Evolutionary conservation across 2,888 invertebrate genomes (phyloP).

Genomic region (Ophion costatus): DNA sequence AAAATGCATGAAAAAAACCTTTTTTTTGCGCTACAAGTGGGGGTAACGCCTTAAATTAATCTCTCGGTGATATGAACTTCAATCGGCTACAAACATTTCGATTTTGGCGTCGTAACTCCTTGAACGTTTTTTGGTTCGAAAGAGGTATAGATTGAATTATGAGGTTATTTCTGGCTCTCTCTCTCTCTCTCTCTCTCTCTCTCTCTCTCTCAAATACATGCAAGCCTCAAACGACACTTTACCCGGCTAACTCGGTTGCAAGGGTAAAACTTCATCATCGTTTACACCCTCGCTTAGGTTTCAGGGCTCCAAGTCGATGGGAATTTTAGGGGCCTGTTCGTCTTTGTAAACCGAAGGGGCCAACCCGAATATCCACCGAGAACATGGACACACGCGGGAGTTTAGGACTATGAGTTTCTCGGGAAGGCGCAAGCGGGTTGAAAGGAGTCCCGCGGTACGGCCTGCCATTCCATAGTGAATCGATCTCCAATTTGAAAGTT

Average conservation of each 20-base stretch:
- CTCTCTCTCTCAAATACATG: not conserved
- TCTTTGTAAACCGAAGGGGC: constrained; percentile 24
- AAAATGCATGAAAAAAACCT: too few species aligned
- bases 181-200: not conserved
- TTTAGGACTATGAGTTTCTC: not conserved
- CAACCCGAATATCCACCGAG: constrained; percentile 2
- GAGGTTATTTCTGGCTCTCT: not conserved
- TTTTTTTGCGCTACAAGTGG: too few species aligned
- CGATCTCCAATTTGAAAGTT: constrained; percentile 42
- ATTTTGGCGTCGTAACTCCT: too few species aligned
- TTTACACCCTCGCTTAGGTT: not conserved
- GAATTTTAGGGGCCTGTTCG: constrained; percentile 22
- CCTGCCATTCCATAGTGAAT: constrained; percentile 4
- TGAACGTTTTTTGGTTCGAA: too few species aligned
- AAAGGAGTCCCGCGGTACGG: constrained; percentile 18
- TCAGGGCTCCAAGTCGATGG: constrained; percentile 23
- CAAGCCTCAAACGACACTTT: constrained; percentile 7
- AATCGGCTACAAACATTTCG: too few species aligned
- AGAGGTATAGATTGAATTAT: not conserved
- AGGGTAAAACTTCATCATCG: constrained; percentile 53
- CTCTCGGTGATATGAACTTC: too few species aligned
- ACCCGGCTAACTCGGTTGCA: constrained; percentile 45
- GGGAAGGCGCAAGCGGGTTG: not conserved
- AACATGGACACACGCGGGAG: not conserved
- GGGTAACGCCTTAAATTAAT: too few species aligned